Conservation (phyloP, 2,888 invertebrate genomes). For the Drosophila crucigera region DNA sequence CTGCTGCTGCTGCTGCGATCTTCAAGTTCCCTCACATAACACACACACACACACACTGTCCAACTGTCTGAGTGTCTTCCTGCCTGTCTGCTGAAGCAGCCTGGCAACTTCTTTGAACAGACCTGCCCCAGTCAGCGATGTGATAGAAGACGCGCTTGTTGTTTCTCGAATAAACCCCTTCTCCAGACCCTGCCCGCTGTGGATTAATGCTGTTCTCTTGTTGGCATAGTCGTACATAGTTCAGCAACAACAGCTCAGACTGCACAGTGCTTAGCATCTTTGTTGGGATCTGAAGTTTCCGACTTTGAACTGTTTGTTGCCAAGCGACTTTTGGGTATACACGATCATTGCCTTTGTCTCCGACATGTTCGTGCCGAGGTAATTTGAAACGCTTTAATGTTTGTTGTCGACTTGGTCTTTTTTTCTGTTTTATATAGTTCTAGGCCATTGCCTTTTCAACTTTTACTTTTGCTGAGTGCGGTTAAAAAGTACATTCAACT, state of each 20-base stretch:
- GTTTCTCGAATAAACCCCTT: neutral
- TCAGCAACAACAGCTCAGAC: conserved; percentile 16
- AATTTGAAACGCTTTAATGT: conserved; percentile 54
- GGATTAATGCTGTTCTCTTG: conserved; percentile 15
- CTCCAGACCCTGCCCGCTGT: neutral
- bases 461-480: conserved; percentile 63
- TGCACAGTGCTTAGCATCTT: conserved; percentile 20
- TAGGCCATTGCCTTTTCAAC: conserved; percentile 68
- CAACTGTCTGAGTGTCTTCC: conserved; percentile 28
- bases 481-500: neutral
- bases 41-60: conserved; percentile 5
- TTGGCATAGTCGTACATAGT: conserved; percentile 27
- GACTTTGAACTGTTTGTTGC: conserved; percentile 54
- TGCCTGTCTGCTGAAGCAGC: conserved; percentile 39
- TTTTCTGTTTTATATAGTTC: conserved; percentile 24
- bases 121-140: conserved; percentile 41
- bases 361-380: conserved; percentile 38
- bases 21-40: neutral
- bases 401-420: neutral
- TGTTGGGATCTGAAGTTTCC: conserved; percentile 13
- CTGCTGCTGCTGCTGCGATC: conserved; percentile 21
- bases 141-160: conserved; percentile 32
- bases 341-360: conserved; percentile 15
- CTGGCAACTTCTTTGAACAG: conserved; percentile 62
- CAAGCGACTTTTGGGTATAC: conserved; percentile 38